Evolutionary conservation across 2,888 invertebrate genomes (phyloP).

Genomic region (Hirtodrosophila trivittata): DNA sequence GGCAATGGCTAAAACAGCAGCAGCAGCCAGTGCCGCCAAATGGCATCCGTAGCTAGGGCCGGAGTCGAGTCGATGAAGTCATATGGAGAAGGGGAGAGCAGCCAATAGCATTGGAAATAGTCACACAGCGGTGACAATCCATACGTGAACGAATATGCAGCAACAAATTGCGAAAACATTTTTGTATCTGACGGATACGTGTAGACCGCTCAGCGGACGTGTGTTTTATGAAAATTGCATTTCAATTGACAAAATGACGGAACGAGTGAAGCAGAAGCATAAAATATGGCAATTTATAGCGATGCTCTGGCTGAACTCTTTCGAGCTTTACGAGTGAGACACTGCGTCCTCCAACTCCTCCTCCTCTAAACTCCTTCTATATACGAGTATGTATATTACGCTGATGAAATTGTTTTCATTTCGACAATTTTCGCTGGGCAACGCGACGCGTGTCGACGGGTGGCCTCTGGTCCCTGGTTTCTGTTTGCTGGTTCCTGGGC

Average conservation of each 20-base stretch:
- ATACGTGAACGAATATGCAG: constrained; percentile 43
- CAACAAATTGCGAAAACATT: constrained; percentile 37
- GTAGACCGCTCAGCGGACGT: constrained; percentile 41
- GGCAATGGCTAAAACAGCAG: constrained; percentile 44
- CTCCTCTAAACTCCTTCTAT: constrained; percentile 6
- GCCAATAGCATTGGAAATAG: constrained; percentile 18
- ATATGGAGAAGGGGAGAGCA: not conserved
- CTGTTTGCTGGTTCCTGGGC: not conserved
- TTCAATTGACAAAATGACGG: constrained; percentile 71
- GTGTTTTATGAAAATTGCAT: constrained; percentile 80
- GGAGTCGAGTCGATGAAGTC: not conserved
- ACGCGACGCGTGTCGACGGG: constrained; percentile 42
- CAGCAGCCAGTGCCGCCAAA: constrained; percentile 17
- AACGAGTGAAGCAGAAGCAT: constrained; percentile 53
- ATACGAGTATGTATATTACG: constrained; percentile 38
- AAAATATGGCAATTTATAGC: constrained; percentile 78
- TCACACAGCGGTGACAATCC: constrained; percentile 54
- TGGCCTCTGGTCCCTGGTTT: constrained; percentile 13
- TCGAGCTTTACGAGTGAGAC: constrained; percentile 55
- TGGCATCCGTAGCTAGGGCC: constrained; percentile 4
- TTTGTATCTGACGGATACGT: constrained; percentile 55
- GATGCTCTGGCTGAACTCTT: constrained; percentile 49
- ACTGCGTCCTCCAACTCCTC: not conserved
- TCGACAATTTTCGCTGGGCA: constrained; percentile 63
- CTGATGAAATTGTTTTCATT: constrained; percentile 79